These are phyloP conservation scores for Nowickia ferox DNA, from an alignment of 2,888 invertebrate genomes.

Conservation along the genomic window DNA sequence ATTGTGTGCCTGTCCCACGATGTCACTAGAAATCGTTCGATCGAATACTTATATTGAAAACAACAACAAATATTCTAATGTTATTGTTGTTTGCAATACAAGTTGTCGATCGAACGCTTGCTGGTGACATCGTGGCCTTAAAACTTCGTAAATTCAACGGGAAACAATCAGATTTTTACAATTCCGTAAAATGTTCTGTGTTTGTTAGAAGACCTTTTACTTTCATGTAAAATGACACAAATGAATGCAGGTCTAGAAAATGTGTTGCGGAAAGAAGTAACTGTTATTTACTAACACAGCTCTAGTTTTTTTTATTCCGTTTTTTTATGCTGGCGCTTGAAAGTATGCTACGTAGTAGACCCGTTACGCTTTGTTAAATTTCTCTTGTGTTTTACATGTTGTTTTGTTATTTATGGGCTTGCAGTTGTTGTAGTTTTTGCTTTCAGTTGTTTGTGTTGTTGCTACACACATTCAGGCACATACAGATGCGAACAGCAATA, in stretches of 20 bases:
- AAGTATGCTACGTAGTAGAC: constrained; percentile 46
- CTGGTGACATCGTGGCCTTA: too few species aligned
- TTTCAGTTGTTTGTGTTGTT: constrained; percentile 4
- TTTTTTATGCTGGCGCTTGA: constrained; percentile 37
- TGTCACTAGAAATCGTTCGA: too few species aligned
- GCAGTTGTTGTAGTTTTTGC: constrained; percentile 41
- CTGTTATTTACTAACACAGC: constrained; percentile 51
- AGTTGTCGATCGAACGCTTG: too few species aligned
- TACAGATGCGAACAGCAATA: constrained; percentile 1
- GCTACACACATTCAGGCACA: not conserved
- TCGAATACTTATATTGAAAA: too few species aligned
- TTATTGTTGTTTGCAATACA: too few species aligned
- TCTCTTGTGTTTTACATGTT: constrained; percentile 63
- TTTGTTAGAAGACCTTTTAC: constrained; percentile 6
- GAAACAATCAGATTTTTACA: constrained; percentile 23
- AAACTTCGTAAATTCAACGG: not conserved
- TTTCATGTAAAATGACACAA: not conserved
- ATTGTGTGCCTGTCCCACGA: too few species aligned
- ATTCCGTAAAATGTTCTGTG: constrained; percentile 6
- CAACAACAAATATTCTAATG: too few species aligned
- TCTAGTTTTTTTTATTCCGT: constrained; percentile 4
- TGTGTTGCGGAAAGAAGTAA: constrained; percentile 20
- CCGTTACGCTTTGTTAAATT: constrained; percentile 57
- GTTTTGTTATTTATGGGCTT: constrained; percentile 59
- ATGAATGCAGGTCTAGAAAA: constrained; percentile 5